Base-by-base conservation (phyloP, 1,140 invertebrate species). In the Diachasmimorpha longicaudata region DNA sequence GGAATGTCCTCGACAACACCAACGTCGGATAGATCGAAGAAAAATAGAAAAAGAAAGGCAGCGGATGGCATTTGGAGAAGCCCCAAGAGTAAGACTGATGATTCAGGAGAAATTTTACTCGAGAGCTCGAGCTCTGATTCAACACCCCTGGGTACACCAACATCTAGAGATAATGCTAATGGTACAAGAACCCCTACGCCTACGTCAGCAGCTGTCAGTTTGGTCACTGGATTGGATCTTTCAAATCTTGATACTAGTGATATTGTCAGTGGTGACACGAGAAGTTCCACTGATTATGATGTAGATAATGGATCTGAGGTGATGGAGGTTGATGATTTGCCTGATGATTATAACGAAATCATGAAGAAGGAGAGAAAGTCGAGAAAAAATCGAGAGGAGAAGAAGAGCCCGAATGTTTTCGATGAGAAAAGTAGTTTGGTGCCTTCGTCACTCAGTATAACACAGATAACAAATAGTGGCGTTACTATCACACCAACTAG, bases 381-480 rank as follows among this genome's bases (percentile, higher is more conserved):
- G 10, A 39, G 72, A 85, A 87, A 84, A 89, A 89, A 75, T 77
- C 79, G 82, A 23, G 85, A 85, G 67, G 89, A 88, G 37, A 87
- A 86, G 79, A 89, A 87, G 79, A 89, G 86, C 74, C 87, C 87
- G 0, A 88, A 76, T 77, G 84, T 85, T 19, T 90, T 92, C 23
- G 91, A 91, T 16, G 91, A 90, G 76, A 92, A 92, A 85, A 91
- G 84, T 19, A 90, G 84, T 79, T 86, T 93, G 79, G 90, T 93
- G 19, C 91, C 93, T 37, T 93, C 94, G 0, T 94, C 93, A 25
- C 92, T 95, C n/a, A 95, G 93, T 85, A 95, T 95, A 39, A 95
- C 94, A 9, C 94, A 94, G 6, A 93, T 95, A 72, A 90, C 91
- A 0, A 85, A 83, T 69, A 81, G 84, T 67, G 83, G 78, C 36